Evolutionary conservation across 2,797 vertebrate species (phyloP).

Genomic region (Danio aesculapii): DNA sequence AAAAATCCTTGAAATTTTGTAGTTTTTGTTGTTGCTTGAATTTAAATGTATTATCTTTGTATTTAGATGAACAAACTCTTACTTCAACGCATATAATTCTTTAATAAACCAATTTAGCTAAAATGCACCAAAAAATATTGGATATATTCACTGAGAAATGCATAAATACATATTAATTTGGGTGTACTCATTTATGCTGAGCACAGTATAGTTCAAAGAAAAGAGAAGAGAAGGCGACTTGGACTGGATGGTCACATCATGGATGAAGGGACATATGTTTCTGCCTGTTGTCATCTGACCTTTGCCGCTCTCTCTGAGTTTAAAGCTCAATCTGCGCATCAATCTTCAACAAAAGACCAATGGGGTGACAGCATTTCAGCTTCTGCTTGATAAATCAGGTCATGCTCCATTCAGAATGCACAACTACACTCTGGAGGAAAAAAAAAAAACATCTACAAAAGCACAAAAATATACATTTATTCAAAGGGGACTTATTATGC

Average conservation of each 20-base stretch:
- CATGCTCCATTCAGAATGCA: conserved; percentile 45
- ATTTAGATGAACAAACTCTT: no score
- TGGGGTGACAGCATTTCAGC: conserved; percentile 76
- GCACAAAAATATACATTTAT: neutral
- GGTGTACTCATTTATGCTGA: no score
- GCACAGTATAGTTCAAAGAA: neutral
- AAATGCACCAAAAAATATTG: no score
- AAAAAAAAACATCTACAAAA: conserved; percentile 21
- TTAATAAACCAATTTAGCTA: no score
- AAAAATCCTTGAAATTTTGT: no score
- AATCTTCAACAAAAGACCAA: conserved; percentile 72
- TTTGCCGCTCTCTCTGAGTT: conserved; percentile 65
- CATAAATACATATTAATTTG: no score
- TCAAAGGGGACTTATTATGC: no score
- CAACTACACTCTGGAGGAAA: conserved; percentile 9
- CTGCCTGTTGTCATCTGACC: conserved; percentile 33
- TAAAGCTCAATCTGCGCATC: conserved; percentile 68
- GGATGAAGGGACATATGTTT: conserved; percentile 33
- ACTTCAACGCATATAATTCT: no score
- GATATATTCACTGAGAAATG: no score
- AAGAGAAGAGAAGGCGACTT: neutral
- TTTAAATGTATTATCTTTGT: no score
- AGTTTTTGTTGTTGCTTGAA: no score
- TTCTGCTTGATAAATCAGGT: conserved; percentile 78
- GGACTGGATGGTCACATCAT: conserved; percentile 25